Evolutionary conservation across 2,888 invertebrate species (phyloP).

Genomic region (Epistrophella euchroma): DNA sequence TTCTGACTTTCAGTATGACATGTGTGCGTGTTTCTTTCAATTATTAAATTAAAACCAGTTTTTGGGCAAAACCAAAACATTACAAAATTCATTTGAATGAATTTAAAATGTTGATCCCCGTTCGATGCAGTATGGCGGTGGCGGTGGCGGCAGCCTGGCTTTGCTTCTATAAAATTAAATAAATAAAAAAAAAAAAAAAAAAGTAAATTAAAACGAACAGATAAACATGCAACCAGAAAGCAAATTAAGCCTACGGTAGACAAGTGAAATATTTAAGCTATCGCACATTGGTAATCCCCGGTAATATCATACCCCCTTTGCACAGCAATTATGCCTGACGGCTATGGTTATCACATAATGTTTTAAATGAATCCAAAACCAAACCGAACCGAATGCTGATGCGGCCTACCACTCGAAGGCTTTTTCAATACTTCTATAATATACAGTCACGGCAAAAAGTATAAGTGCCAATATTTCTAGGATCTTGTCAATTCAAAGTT

Average conservation of each 20-base stretch:
- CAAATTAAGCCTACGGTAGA: constrained; percentile 64
- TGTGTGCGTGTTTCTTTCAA: constrained; percentile 33
- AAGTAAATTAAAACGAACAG: constrained; percentile 9
- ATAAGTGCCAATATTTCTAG: not conserved
- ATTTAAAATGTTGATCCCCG: constrained; percentile 47
- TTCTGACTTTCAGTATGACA: not conserved
- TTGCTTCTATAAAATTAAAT: not conserved
- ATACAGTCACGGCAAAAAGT: not conserved
- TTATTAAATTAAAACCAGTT: constrained; percentile 16
- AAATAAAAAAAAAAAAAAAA: not conserved
- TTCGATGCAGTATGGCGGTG: not conserved
- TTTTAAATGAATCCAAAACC: constrained; percentile 58
- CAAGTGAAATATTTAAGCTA: constrained; percentile 64
- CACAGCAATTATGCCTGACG: constrained; percentile 58
- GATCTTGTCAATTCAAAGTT: too few species aligned
- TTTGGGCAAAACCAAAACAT: constrained; percentile 25
- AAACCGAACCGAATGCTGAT: constrained; percentile 19
- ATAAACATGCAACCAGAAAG: constrained; percentile 62
- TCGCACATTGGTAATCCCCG: constrained; percentile 63
- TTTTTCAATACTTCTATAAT: constrained; percentile 35
- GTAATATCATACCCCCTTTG: constrained; percentile 51
- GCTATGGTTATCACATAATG: constrained; percentile 64
- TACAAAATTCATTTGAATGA: constrained; percentile 48
- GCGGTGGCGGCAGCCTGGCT: not conserved
- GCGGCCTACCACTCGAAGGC: constrained; percentile 54